Conservation (phyloP, 2,888 invertebrate species). For the Iselma pallidipennis region DNA sequence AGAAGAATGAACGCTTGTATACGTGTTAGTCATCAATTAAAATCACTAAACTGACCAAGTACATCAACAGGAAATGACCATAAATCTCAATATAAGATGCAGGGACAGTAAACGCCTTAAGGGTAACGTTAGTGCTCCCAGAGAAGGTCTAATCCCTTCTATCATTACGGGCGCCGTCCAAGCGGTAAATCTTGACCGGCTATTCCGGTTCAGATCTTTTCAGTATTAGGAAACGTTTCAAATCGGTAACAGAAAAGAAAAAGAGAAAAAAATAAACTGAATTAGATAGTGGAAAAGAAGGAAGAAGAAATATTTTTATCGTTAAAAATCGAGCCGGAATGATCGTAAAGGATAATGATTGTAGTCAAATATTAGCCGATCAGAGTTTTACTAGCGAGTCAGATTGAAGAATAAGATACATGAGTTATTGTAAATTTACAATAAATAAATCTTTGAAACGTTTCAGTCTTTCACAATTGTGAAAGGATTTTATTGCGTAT, state of each 20-base stretch:
- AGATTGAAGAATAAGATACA: neutral
- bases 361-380: neutral
- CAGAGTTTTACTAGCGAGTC: neutral
- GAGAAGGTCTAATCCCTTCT: slow-evolving; percentile 45
- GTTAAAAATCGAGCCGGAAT: neutral
- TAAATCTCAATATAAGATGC: slow-evolving; percentile 52
- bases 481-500: too few relatives aligned
- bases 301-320: neutral
- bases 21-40: slow-evolving; percentile 21
- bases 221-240: slow-evolving; percentile 19
- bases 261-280: too few relatives aligned
- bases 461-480: too few relatives aligned
- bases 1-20: too few relatives aligned
- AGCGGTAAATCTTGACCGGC: slow-evolving; percentile 41
- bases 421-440: neutral
- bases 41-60: slow-evolving; percentile 44
- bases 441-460: neutral
- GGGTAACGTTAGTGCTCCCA: slow-evolving; percentile 42
- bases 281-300: neutral
- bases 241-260: neutral
- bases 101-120: slow-evolving; percentile 45
- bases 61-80: slow-evolving; percentile 23
- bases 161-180: slow-evolving; percentile 44
- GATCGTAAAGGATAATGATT: neutral
- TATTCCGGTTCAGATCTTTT: slow-evolving; percentile 34